Percentiles rank a stretch among this genome's conserved stretches.
These are phyloP conservation scores for Anolis sagrei DNA, from an alignment of 2,113 vertebrate species.

Conservation along the genomic window DNA sequence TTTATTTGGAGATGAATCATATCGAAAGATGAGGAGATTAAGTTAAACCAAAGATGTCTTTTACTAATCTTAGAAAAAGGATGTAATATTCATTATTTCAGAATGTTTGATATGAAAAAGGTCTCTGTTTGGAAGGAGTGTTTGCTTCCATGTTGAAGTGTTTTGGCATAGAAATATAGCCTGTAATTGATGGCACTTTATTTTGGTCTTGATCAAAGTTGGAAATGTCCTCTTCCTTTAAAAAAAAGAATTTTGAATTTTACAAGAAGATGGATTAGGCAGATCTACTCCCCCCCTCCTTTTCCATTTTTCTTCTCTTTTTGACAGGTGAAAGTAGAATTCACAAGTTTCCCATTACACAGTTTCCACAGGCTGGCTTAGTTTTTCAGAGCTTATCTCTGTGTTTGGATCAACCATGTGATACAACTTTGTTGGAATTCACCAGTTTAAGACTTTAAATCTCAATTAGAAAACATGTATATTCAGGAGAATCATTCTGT, in stretches of 20 bases:
- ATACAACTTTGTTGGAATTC: neutral
- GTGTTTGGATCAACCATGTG: neutral
- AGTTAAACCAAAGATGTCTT: neutral
- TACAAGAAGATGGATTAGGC: neutral
- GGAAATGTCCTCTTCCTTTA: neutral
- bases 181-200: neutral
- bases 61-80: slow-evolving; percentile 17
- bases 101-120: slow-evolving; percentile 17
- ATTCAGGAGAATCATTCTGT: neutral
- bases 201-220: neutral
- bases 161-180: neutral
- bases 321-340: neutral
- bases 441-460: neutral
- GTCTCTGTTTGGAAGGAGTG: neutral
- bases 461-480: neutral
- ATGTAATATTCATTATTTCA: slow-evolving; percentile 27
- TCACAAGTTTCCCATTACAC: neutral
- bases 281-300: no score
- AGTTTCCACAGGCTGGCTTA: neutral
- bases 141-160: neutral
- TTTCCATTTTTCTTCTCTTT: neutral
- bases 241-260: neutral
- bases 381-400: neutral
- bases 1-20: slow-evolving; percentile 26
- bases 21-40: slow-evolving; percentile 11